phyloP scores from a whole-genome alignment of 1,140 invertebrate species.

The Drosophila sp. region DNA sequence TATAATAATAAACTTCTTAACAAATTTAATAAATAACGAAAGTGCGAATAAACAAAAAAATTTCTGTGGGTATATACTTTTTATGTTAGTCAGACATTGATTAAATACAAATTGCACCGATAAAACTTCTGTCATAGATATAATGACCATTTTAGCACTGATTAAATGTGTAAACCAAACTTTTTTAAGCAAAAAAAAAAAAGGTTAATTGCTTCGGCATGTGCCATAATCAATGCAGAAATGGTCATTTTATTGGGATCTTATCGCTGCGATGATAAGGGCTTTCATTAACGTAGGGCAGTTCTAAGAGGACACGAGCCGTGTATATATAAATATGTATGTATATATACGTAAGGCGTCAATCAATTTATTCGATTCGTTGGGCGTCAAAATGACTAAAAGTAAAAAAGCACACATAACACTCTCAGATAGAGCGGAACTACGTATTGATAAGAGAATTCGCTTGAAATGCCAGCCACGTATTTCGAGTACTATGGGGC shows the following conservation, averaged over 20 bases:
- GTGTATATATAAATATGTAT: too few species aligned
- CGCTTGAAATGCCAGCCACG: constrained; percentile 29
- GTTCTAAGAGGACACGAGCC: constrained; percentile 8
- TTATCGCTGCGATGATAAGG: constrained; percentile 10
- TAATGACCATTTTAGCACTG: not conserved
- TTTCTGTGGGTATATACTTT: too few species aligned
- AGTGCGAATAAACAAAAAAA: too few species aligned
- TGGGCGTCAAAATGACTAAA: constrained; percentile 12
- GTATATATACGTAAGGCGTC: not conserved
- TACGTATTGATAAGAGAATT: constrained; percentile 32
- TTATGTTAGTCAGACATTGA: too few species aligned
- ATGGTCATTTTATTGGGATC: not conserved
- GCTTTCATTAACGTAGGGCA: constrained; percentile 22
- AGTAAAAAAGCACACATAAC: constrained; percentile 6
- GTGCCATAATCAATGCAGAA: constrained; percentile 3
- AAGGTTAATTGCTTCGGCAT: not conserved
- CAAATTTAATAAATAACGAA: too few species aligned
- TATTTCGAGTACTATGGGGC: not conserved
- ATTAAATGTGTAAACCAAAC: not conserved
- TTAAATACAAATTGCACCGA: too few species aligned
- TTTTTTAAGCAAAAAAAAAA: too few species aligned
- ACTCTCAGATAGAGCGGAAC: constrained; percentile 14
- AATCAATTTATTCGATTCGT: not conserved
- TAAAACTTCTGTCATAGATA: not conserved
- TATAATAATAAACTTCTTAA: too few species aligned